phyloP scores from a whole-genome alignment of 2,113 vertebrate species.

The Ploceus nigricollis region DNA sequence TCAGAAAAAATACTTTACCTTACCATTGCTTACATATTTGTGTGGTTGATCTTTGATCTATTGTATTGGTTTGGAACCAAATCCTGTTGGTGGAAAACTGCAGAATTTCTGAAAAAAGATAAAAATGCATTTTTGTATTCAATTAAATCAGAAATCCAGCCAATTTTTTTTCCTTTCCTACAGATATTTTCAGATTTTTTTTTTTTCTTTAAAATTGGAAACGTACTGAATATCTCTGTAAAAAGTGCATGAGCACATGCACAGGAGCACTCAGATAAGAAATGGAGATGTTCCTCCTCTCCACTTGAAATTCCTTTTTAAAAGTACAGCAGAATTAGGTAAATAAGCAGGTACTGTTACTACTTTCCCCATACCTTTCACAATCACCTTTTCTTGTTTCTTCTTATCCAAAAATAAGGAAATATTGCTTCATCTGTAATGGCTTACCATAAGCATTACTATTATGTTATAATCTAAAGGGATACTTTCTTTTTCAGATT shows the following conservation, averaged over 20 bases:
- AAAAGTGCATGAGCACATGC: neutral
- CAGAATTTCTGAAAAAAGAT: neutral
- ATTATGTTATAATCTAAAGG: neutral
- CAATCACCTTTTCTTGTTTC: neutral
- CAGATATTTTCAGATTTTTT: neutral
- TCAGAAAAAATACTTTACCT: neutral
- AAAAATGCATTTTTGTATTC: neutral
- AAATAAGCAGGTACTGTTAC: neutral
- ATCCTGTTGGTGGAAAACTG: neutral
- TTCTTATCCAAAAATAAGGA: neutral
- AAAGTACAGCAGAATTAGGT: neutral
- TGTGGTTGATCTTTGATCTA: neutral
- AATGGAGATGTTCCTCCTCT: neutral
- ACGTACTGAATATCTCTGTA: neutral
- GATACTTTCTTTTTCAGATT: neutral
- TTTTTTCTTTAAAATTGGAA: neutral
- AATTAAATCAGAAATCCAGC: neutral
- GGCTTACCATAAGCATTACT: neutral
- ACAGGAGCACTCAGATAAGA: neutral
- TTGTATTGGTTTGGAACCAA: neutral
- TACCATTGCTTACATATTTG: rapidly evolving
- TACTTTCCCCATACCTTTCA: neutral
- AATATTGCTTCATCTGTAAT: neutral
- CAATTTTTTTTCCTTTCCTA: neutral
- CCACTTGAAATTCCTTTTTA: neutral